Percentiles rank a stretch among this genome's conserved stretches.
These are phyloP conservation scores for Ariolimax columbianus DNA, from an alignment of 2,888 invertebrate genomes.

Conservation along the genomic window DNA sequence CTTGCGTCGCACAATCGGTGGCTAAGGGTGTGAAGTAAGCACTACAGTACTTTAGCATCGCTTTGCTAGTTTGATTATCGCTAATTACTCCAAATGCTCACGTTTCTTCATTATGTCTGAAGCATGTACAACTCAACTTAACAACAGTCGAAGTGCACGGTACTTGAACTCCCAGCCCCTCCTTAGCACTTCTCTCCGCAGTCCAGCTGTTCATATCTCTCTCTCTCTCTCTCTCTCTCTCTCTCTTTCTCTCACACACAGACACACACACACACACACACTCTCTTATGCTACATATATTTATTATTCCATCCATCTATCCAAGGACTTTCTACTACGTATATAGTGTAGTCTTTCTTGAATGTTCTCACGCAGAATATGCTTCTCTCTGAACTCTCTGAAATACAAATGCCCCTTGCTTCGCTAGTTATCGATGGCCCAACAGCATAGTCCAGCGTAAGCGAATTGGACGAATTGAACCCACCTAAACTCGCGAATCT, in stretches of 20 bases:
- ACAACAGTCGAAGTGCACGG: constrained; percentile 11
- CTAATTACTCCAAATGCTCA: constrained; percentile 21
- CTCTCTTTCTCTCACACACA: neutral
- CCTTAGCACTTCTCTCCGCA: neutral
- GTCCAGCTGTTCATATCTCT: neutral
- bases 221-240: constrained; percentile 13
- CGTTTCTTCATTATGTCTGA: constrained; percentile 33
- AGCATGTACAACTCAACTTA: neutral
- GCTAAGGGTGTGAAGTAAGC: constrained; percentile 23
- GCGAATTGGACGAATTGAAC: too few relatives aligned
- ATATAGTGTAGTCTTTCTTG: neutral
- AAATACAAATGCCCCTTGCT: too few relatives aligned
- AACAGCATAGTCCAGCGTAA: too few relatives aligned
- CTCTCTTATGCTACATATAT: neutral
- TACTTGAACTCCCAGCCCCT: neutral
- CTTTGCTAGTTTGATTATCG: constrained; percentile 3
- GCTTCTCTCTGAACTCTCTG: too few relatives aligned
- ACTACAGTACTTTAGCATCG: constrained; percentile 5
- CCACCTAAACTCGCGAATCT: too few relatives aligned
- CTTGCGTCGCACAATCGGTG: neutral
- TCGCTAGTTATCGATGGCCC: too few relatives aligned
- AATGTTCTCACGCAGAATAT: neutral
- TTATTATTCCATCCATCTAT: neutral
- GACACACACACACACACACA: neutral
- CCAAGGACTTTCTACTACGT: neutral